phyloP scores from a whole-genome alignment of 1,140 invertebrate genomes.

The Drosophila ercepeae region DNA sequence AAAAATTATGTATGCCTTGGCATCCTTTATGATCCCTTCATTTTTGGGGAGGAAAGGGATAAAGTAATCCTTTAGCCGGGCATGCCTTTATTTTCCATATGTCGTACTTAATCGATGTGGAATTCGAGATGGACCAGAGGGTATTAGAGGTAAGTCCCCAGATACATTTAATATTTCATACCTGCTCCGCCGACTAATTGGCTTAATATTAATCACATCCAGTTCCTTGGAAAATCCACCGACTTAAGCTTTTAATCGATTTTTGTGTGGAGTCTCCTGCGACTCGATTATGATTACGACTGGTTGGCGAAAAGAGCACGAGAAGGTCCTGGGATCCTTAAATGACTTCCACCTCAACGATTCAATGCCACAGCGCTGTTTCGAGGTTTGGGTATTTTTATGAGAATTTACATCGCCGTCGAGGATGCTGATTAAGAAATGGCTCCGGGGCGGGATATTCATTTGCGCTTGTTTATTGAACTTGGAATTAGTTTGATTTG shows the following conservation, averaged over 20 bases:
- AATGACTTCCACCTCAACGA: slow-evolving; percentile 2
- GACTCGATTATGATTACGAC: slow-evolving; percentile 67
- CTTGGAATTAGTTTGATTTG: slow-evolving; percentile 82
- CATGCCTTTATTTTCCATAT: slow-evolving; percentile 17
- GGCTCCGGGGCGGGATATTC: slow-evolving; percentile 30
- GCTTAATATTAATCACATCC: slow-evolving; percentile 14
- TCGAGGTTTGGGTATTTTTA: slow-evolving; percentile 52
- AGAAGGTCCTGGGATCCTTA: slow-evolving; percentile 16
- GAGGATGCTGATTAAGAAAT: slow-evolving; percentile 60
- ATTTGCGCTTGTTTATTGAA: slow-evolving; percentile 74
- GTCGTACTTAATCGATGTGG: slow-evolving; percentile 27
- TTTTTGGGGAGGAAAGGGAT: slow-evolving; percentile 15
- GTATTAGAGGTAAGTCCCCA: not conserved
- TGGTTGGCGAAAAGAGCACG: not conserved
- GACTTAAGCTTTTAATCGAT: slow-evolving; percentile 75
- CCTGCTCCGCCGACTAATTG: slow-evolving; percentile 11
- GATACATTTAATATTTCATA: slow-evolving; percentile 1
- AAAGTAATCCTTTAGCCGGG: slow-evolving; percentile 47
- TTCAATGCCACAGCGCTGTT: slow-evolving; percentile 28
- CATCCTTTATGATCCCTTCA: slow-evolving; percentile 64
- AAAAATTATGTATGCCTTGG: slow-evolving; percentile 34
- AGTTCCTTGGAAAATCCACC: slow-evolving; percentile 40
- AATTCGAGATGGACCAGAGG: slow-evolving; percentile 3
- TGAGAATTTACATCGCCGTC: slow-evolving; percentile 63
- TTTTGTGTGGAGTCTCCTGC: slow-evolving; percentile 49